Evolutionary conservation across 2,888 invertebrate species (phyloP).

Genomic region (Cataglyphis cursor): DNA sequence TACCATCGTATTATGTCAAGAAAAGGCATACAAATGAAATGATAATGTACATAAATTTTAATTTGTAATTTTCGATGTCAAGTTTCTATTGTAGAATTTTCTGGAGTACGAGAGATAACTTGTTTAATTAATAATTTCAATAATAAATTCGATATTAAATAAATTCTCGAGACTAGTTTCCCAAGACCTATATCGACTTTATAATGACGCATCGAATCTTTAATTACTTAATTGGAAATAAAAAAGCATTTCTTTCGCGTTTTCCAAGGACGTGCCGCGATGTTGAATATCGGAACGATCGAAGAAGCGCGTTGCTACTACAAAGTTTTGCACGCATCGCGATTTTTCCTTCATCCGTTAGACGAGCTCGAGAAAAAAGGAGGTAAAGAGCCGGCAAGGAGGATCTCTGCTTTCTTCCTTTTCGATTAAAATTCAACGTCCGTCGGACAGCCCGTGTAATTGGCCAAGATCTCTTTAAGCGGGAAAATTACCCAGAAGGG

Average conservation of each 20-base stretch:
- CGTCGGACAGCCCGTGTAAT: constrained; percentile 84
- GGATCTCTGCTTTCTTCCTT: constrained; percentile 79
- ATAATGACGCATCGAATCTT: constrained; percentile 18
- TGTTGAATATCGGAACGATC: constrained; percentile 17
- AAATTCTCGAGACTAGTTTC: not conserved
- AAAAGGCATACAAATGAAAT: not conserved
- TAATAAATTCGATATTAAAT: not conserved
- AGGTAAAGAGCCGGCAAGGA: constrained; percentile 66
- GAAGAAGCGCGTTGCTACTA: constrained; percentile 11
- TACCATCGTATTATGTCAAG: not conserved
- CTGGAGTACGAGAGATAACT: not conserved
- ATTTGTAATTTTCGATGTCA: not conserved
- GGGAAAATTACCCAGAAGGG: constrained; percentile 86
- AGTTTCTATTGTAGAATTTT: not conserved
- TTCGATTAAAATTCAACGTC: constrained; percentile 86
- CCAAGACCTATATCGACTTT: not conserved
- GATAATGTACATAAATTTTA: not conserved
- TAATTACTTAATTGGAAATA: constrained; percentile 15
- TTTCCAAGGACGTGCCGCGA: constrained; percentile 4
- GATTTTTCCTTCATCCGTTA: constrained; percentile 18
- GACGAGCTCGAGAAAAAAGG: not conserved
- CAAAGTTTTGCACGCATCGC: constrained; percentile 13
- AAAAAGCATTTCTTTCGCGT: constrained; percentile 20
- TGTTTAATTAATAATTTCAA: not conserved
- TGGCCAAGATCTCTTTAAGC: constrained; percentile 86